Conservation (phyloP, 2,888 invertebrate species). For the Chymomyza procnemis region DNA sequence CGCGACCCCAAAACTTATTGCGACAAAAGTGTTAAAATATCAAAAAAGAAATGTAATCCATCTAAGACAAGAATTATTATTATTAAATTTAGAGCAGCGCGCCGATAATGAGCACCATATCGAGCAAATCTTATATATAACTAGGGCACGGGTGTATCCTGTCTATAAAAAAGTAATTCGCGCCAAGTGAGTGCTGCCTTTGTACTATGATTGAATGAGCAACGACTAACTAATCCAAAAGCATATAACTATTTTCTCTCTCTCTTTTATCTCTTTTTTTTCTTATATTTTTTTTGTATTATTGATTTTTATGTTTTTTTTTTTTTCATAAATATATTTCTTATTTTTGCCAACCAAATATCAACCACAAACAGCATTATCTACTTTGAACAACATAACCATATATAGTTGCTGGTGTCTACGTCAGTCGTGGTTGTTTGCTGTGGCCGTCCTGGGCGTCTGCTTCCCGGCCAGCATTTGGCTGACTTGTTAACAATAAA, state of each 20-base stretch:
- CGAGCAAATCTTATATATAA: slow-evolving; percentile 1
- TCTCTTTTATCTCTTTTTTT: slow-evolving; percentile 21
- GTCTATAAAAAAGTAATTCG: slow-evolving; percentile 30
- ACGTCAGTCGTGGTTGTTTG: slow-evolving; percentile 10
- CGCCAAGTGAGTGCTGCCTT: slow-evolving; percentile 47
- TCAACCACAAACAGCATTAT: slow-evolving; percentile 10
- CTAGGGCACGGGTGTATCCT: slow-evolving; percentile 41
- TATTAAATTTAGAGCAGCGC: background rate
- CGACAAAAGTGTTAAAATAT: slow-evolving; percentile 2
- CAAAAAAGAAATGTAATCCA: slow-evolving; percentile 22
- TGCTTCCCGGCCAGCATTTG: slow-evolving; percentile 2
- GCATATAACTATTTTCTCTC: slow-evolving; percentile 20
- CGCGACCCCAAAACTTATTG: slow-evolving; percentile 9
- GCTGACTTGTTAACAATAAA: slow-evolving; percentile 6
- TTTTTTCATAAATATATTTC: slow-evolving; percentile 19
- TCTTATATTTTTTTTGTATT: background rate
- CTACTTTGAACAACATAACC: slow-evolving; percentile 14
- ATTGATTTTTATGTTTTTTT: slow-evolving; percentile 1
- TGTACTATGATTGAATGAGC: slow-evolving; percentile 38
- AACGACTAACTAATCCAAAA: slow-evolving; percentile 55
- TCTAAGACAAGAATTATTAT: background rate
- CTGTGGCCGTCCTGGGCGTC: background rate
- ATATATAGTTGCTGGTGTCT: slow-evolving; percentile 3
- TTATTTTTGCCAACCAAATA: slow-evolving; percentile 15
- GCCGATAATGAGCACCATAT: slow-evolving; percentile 12